Base-by-base conservation (phyloP, 35 echinoderm and acorn worm species). In the Ptychodera flava region DNA sequence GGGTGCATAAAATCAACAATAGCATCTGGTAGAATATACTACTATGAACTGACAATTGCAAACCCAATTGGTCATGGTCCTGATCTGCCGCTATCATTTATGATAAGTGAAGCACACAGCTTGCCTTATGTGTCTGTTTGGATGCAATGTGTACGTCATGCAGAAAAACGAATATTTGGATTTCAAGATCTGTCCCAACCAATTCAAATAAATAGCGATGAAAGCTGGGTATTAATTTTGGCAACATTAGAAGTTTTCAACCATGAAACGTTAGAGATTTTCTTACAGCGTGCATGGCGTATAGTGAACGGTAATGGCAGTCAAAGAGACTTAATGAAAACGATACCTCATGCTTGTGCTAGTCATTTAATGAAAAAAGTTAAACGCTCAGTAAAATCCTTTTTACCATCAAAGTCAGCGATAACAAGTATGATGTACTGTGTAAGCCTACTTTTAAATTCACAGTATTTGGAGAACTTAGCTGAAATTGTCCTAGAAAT, bases 361-460 rank as follows among this genome's bases (percentile, higher is more conserved):
- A n/a, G 85, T 29, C 38, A 86, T 86, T 76, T 87, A 1, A 79
- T 78, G 85, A 78, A 87, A 33, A 87, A 87, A n/a, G 85, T 78
- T 12, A 87, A 87, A 79, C 28, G 85, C 22, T 35, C 36, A 33
- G 75, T 32, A 15, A n/a, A n/a, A n/a, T n/a, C n/a, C n/a, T n/a
- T n/a, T n/a, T n/a, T n/a, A n/a, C n/a, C n/a, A n/a, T n/a, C n/a
- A n/a, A n/a, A n/a, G n/a, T n/a, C n/a, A n/a, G n/a, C n/a, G n/a
- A n/a, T n/a, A n/a, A n/a, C n/a, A n/a, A n/a, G n/a, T n/a, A n/a
- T n/a, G n/a, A n/a, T n/a, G n/a, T n/a, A n/a, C n/a, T n/a, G n/a
- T n/a, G 53, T 84, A 14, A 84, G 82, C 53, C 27, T 84, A 14
- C 82, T 84, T 28, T 28, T 84, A 37, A 84, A 84, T 37, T 84